Conservation (phyloP, 1,140 invertebrate species). For the Psix sp. region DNA sequence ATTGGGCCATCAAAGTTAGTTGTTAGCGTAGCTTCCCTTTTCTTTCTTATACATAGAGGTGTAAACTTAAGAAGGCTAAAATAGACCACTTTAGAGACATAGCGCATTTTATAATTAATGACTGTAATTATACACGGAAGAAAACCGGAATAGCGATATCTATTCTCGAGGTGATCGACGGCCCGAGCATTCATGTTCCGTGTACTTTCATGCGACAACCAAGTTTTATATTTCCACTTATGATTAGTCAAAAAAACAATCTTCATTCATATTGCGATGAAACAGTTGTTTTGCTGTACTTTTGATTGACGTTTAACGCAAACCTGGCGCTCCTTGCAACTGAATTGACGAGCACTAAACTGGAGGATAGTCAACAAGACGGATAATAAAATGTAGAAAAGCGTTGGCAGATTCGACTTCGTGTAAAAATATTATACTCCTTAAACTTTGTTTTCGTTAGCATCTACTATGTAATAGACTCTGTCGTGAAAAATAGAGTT, state of each 20-base stretch:
- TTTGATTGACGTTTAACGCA: not conserved
- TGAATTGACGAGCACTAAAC: not conserved
- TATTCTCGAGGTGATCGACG: conserved; percentile 46
- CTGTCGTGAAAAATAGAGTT: conserved; percentile 67
- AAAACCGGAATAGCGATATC: conserved; percentile 47
- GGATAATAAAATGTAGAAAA: conserved; percentile 55
- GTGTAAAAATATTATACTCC: conserved; percentile 72
- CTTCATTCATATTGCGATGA: conserved; percentile 32
- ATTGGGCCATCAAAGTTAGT: conserved; percentile 74
- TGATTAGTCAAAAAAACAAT: conserved; percentile 32
- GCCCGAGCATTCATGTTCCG: conserved; percentile 49
- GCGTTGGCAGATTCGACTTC: conserved; percentile 62
- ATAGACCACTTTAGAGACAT: conserved; percentile 68
- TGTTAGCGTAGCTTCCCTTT: conserved; percentile 71
- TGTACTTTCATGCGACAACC: conserved; percentile 59
- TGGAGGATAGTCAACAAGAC: not conserved
- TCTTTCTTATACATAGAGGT: conserved; percentile 69
- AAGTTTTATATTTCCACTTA: conserved; percentile 47
- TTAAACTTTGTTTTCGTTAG: conserved; percentile 54
- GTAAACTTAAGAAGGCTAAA: conserved; percentile 71
- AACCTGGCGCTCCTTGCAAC: not conserved
- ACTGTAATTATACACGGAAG: conserved; percentile 62
- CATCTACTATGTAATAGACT: conserved; percentile 51
- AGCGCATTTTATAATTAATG: conserved; percentile 65
- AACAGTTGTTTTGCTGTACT: conserved; percentile 8